Base-by-base conservation (phyloP, 37 sponge, comb jelly and placozoan species). In the Halisarca cf. caerulea region DNA sequence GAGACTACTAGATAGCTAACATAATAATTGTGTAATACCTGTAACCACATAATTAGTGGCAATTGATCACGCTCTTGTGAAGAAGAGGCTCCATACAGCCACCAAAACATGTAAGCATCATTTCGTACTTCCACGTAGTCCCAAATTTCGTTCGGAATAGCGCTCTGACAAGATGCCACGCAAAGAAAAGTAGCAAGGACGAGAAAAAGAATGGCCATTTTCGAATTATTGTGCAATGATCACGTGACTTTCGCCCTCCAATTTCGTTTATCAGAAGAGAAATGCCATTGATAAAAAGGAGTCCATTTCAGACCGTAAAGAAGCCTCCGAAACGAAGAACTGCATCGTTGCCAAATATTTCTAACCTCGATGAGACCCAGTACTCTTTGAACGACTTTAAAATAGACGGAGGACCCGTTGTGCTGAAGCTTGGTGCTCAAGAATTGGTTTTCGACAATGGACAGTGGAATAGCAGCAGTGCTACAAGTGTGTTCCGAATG, bases 81-180 rank as follows among this genome's bases (percentile, higher is more conserved):
- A 23, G 41, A 32, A 0, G 75, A 71, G 42, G 82, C 69, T 9
- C 93, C 90, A 75, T 92, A 89, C 32, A 95, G 85, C 96, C 96
- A 95, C 96, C 96, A 95, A 82, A 95, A 95, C 96, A 89, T 89
- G 90, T 90, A 83, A 1, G 93, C 96, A 41, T 78, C 68, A 6
- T 87, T 81, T 33, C 96, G 68, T 38, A 92, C 93, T 28, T 82
- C 81, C 30, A 90, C 93, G 58, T 92, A 95, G 47, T 90, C 96
- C 92, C 93, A 95, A 23, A 43, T 64, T 60, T 95, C 82, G 25
- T 91, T 79, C 11, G 82, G 86, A 37, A 90, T 86, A 47, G 6
- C 27, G 37, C 24, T 32, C 2, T 68, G 28, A 1, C 32, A 28
- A 18, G 69, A 3, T n/a, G 60, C 60, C 3, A 59, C 25, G 9